A percentile compares a stretch with the other conserved stretches of the same genome.
phyloP scores from a whole-genome alignment of 2,888 invertebrate species.

The Heteromurus nitidus region DNA sequence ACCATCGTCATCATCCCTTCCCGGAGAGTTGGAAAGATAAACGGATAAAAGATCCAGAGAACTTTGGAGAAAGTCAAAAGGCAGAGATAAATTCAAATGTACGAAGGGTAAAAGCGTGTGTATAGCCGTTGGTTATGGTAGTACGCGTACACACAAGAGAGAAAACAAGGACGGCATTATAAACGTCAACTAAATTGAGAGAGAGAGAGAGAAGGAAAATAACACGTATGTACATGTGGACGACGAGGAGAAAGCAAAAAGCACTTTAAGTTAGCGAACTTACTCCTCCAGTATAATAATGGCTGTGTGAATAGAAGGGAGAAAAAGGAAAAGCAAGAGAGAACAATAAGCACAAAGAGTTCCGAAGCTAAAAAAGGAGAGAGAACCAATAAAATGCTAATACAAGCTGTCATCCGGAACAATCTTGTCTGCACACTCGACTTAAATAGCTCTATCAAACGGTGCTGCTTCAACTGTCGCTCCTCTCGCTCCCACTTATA shows the following conservation, averaged over 20 bases:
- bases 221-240: no score
- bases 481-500: neutral
- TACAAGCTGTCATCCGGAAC: constrained; percentile 65
- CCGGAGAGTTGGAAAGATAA: constrained; percentile 21
- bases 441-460: constrained; percentile 59
- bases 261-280: no score
- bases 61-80: constrained; percentile 36
- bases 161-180: neutral
- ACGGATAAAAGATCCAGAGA: constrained; percentile 46
- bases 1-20: constrained; percentile 49
- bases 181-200: constrained; percentile 9
- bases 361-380: constrained; percentile 14
- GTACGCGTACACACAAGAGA: neutral
- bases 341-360: neutral
- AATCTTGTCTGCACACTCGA: constrained; percentile 58
- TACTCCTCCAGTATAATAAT: neutral
- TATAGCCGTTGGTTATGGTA: no score
- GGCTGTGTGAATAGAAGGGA: constrained; percentile 4
- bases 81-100: constrained; percentile 45
- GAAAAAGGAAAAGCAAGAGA: constrained; percentile 3
- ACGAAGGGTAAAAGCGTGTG: neutral
- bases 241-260: neutral
- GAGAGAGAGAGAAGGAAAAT: constrained; percentile 21
- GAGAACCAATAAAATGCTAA: constrained; percentile 70
- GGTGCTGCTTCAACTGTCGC: constrained; percentile 40